These are phyloP conservation scores for Gambusia affinis DNA, from an alignment of 2,113 vertebrate genomes.

Conservation along the genomic window DNA sequence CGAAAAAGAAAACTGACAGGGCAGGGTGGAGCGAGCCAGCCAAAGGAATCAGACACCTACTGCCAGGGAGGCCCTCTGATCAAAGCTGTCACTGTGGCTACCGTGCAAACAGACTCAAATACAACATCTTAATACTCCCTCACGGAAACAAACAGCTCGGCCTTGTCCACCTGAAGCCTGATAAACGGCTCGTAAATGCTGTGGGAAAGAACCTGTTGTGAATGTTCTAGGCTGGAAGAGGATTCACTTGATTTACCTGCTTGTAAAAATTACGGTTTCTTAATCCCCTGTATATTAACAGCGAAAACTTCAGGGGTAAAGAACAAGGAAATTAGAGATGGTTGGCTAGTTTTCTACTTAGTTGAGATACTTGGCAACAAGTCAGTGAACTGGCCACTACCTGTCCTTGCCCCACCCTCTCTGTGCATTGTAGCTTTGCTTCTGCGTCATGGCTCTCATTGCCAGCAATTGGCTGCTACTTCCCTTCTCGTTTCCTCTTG, in stretches of 20 bases:
- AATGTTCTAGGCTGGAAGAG: slow-evolving; percentile 7
- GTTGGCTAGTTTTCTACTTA: slow-evolving; percentile 32
- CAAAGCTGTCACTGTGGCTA: slow-evolving; percentile 50
- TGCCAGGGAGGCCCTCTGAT: slow-evolving; percentile 59
- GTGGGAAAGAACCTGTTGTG: slow-evolving; percentile 1
- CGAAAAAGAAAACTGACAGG: slow-evolving; percentile 64
- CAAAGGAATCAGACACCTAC: slow-evolving; percentile 73
- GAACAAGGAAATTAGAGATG: neutral
- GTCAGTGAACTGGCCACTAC: slow-evolving; percentile 65
- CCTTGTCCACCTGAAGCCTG: slow-evolving; percentile 43
- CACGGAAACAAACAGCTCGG: slow-evolving; percentile 4
- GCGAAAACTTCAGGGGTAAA: neutral
- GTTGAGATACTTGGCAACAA: slow-evolving; percentile 48
- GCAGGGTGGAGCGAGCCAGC: slow-evolving; percentile 56
- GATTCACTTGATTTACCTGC: slow-evolving; percentile 23
- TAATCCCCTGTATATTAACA: slow-evolving; percentile 1
- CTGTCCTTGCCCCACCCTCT: slow-evolving; percentile 69
- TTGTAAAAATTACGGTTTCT: slow-evolving; percentile 12
- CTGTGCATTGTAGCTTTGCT: slow-evolving; percentile 22
- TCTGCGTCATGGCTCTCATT: slow-evolving; percentile 55
- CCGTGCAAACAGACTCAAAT: slow-evolving; percentile 34
- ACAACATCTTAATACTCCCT: slow-evolving; percentile 1
- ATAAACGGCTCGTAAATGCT: slow-evolving; percentile 48
- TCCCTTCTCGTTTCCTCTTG: slow-evolving; percentile 34
- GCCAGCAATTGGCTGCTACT: slow-evolving; percentile 56